phyloP scores from a whole-genome alignment of 2,113 vertebrate species.

The Struthio camelus region DNA sequence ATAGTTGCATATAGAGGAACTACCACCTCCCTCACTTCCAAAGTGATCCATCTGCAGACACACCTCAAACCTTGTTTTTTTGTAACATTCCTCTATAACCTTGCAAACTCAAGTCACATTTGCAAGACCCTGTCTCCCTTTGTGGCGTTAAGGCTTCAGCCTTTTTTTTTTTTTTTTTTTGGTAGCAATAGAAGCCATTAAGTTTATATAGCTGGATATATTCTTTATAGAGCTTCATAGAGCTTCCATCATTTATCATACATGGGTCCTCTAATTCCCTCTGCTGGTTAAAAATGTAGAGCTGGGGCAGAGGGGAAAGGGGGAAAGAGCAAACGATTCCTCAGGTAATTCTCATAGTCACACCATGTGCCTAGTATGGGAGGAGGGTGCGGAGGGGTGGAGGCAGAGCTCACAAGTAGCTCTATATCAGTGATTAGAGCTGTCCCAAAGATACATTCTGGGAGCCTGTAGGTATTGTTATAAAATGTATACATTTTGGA shows the following conservation, averaged over 20 bases:
- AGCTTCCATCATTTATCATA: background rate
- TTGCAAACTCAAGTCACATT: background rate
- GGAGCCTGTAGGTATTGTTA: background rate
- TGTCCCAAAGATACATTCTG: background rate
- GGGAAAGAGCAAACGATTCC: background rate
- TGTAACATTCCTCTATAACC: background rate
- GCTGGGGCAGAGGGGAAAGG: background rate
- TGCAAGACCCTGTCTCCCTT: background rate
- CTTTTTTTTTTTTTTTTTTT: background rate
- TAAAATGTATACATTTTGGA: background rate
- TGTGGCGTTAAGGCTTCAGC: background rate
- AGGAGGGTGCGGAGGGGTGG: background rate
- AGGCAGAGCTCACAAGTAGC: background rate
- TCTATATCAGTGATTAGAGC: background rate
- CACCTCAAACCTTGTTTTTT: background rate
- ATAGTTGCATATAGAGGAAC: background rate
- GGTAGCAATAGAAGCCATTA: background rate
- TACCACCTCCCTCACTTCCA: background rate
- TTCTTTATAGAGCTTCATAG: background rate
- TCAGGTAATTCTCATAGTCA: background rate
- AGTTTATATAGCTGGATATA: background rate
- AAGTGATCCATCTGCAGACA: background rate
- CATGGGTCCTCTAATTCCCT: background rate
- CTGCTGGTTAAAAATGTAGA: constrained; percentile 1
- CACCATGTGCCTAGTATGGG: background rate